These are phyloP conservation scores for Chymomyza costata DNA, from an alignment of 1,140 invertebrate species.

Conservation along the genomic window DNA sequence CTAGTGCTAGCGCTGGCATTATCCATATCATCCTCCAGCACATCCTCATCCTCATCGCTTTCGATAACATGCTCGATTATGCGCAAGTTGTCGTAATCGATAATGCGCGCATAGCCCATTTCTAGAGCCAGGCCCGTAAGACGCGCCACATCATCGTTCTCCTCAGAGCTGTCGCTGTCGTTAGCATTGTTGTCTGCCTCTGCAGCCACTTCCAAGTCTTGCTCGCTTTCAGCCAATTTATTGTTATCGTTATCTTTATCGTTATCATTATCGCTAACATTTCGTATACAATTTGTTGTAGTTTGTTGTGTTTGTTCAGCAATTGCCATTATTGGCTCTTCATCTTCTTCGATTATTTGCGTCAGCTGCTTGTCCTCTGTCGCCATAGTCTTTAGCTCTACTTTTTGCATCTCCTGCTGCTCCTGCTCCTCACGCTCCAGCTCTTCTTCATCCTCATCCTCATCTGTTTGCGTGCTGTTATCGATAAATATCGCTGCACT, in stretches of 20 bases:
- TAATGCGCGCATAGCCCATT: slow-evolving; percentile 62
- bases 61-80: slow-evolving; percentile 72
- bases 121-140: slow-evolving; percentile 35
- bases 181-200: slow-evolving; percentile 1
- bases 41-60: slow-evolving; percentile 46
- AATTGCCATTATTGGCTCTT: slow-evolving; percentile 29
- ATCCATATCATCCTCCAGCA: background rate
- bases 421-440: slow-evolving; percentile 14
- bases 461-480: slow-evolving; percentile 57
- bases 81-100: slow-evolving; percentile 66
- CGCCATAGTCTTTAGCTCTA: background rate
- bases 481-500: slow-evolving; percentile 46
- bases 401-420: slow-evolving; percentile 1
- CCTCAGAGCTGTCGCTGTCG: slow-evolving; percentile 1
- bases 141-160: slow-evolving; percentile 31
- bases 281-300: slow-evolving; percentile 35
- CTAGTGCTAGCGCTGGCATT: background rate
- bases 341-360: slow-evolving; percentile 48
- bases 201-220: background rate
- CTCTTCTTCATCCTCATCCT: slow-evolving; percentile 19
- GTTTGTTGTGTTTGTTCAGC: background rate
- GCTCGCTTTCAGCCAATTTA: background rate
- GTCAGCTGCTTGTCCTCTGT: slow-evolving; percentile 1
- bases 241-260: slow-evolving; percentile 11
- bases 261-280: slow-evolving; percentile 21